phyloP scores from a whole-genome alignment of 2,888 invertebrate genomes.

The Leptarthrus brevirostris region DNA sequence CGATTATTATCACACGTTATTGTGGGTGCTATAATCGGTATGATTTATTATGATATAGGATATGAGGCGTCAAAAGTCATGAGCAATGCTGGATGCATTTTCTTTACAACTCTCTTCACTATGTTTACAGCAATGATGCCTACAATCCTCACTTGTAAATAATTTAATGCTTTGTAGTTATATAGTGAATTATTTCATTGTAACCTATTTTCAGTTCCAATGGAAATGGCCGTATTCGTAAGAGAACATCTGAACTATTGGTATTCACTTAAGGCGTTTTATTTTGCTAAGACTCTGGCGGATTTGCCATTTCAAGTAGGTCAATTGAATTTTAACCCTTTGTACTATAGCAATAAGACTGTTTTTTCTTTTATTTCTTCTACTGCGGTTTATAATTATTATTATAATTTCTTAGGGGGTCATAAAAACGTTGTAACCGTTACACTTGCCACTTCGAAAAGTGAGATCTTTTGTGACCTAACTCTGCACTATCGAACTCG shows the following conservation, averaged over 20 bases:
- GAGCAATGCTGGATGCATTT: slow-evolving; percentile 95
- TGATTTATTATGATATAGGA: slow-evolving; percentile 93
- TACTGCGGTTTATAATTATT: no score
- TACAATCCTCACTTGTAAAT: slow-evolving; percentile 96
- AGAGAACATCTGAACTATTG: slow-evolving; percentile 96
- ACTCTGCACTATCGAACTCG: no score
- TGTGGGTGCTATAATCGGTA: slow-evolving; percentile 91
- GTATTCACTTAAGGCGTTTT: slow-evolving; percentile 97
- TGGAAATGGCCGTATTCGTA: slow-evolving; percentile 94
- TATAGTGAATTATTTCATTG: neutral
- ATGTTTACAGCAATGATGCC: slow-evolving; percentile 99
- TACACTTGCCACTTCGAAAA: no score
- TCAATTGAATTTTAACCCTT: slow-evolving; percentile 47
- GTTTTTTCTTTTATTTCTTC: no score
- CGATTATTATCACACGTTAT: slow-evolving; percentile 79
- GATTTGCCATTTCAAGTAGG: slow-evolving; percentile 95
- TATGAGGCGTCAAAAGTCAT: slow-evolving; percentile 92
- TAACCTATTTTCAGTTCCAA: slow-evolving; percentile 81
- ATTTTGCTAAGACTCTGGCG: slow-evolving; percentile 95
- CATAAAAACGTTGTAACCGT: no score
- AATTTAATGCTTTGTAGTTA: no score
- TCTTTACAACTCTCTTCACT: slow-evolving; percentile 95
- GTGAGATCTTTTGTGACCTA: no score
- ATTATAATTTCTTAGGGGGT: no score
- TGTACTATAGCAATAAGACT: no score